Evolutionary conservation across 2,888 invertebrate species (phyloP), one percentile per base, ranked within the genome.

Genomic region (Phyllotreta cruciferae): DNA sequence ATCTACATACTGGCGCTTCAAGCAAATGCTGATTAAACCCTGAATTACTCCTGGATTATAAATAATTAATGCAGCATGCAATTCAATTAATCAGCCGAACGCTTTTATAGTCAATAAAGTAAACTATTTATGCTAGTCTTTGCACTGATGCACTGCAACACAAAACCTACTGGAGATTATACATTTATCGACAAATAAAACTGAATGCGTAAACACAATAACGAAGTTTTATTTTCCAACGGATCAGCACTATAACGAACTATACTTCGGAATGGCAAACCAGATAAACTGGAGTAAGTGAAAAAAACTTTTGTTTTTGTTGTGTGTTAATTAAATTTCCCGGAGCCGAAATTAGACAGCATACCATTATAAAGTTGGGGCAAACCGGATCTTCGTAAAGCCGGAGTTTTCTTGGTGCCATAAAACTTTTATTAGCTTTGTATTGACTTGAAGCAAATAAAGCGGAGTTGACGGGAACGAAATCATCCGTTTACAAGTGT

Each of bases 351-450:
- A 45, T 47, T n/a, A 56, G 45, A 47, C 14, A 24, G 56, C 47
- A 56, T 56, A 56, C 45, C 37, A 56, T 56, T 56, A 56, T 56
- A 56, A 56, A 56, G 56, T 47, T 47, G 45, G 56, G 6, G 56
- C 24, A 24, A 56, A 45, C 42, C 11, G 55, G 55, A 55, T 55
- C 50, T 60, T 44, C n/a, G 44, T 60, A 24, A 45, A 60, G 45
- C 36, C 34, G 36, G 38, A 53, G 42, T 42, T 60, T 60, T 58
- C 45, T 52, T n/a, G 56, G 39, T 45, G 44, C 52, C 62, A 62
- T 62, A 62, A 62, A 62, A 62, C 62, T 63, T 63, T 63, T 53
- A 57, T 57, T 63, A 39, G 57, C 41, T 41, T 42, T 13, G 57
- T 63, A 63, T 63, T 57, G 62, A 57, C 54, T 57, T 38, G 54